Base-by-base conservation (phyloP, 2,113 vertebrate species). In the Nibea coibor region DNA sequence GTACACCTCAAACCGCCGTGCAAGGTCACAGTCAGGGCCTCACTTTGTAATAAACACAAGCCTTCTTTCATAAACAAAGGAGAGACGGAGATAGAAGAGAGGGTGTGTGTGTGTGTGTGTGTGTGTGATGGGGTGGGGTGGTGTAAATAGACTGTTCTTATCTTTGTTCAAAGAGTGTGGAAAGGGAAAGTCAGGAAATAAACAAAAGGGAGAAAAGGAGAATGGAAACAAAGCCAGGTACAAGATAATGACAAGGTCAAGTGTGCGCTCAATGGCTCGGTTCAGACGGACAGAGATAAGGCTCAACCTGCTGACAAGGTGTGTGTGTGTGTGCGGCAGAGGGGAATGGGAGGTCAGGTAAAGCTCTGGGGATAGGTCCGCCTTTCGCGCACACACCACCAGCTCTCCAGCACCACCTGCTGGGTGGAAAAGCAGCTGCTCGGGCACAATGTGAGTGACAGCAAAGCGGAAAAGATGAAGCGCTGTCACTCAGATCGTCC, bases 201-300 rank as follows among this genome's bases (percentile, higher is more conserved):
- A 76, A 91, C 81, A 87, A 87, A 89, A 81, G 84, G 80, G 45
- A 81, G 81, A 91, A 81, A 39, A 88, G 83, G 77, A 61, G 82
- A 47, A 74, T 81, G 87, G 86, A 94, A 95, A 89, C 83, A 92
- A 94, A 95, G 77, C 81, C 80, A 94, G 86, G 75, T 90, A 93
- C 87, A 89, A 88, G 90, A 89, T 90, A 88, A 84, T 92, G 85
- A 91, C 91, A 92, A 93, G 94, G 91, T 93, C 93, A 95, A 95
- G 89, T 89, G 89, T 88, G 68, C 17, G 58, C 80, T 95, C 87
- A 91, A 91, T 87, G 84, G 85, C 80, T 87, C 87, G 85, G 85
- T 91, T 94, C 91, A 93, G 88, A 74, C 31, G 67, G 58, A 77
- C 62, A 82, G 83, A 78, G 93, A 90, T 91, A 93, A 94, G 88